phyloP scores from a whole-genome alignment of 2,113 vertebrate species.

The Coturnix japonica region DNA sequence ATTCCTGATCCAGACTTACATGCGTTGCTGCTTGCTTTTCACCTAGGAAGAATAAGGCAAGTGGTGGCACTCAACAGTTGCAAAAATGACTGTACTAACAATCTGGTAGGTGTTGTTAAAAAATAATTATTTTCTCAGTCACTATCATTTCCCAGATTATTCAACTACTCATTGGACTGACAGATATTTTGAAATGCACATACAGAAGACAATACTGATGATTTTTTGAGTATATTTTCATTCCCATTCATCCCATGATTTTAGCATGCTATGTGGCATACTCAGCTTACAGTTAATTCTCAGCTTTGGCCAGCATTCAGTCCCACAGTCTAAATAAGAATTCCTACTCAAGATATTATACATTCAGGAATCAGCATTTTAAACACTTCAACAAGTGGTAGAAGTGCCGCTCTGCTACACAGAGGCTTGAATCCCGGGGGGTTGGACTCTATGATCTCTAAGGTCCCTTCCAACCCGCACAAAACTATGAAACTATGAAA shows the following conservation, averaged over 20 bases:
- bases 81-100: neutral
- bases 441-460: too few relatives aligned
- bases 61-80: neutral
- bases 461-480: too few relatives aligned
- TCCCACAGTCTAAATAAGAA: neutral
- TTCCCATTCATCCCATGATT: neutral
- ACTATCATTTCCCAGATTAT: neutral
- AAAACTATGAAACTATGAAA: too few relatives aligned
- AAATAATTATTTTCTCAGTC: neutral
- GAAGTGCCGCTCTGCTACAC: too few relatives aligned
- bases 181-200: neutral
- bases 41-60: slow-evolving; percentile 72
- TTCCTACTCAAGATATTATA: neutral
- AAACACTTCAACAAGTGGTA: neutral
- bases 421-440: too few relatives aligned
- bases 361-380: neutral
- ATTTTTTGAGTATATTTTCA: neutral
- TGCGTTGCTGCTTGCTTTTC: slow-evolving; percentile 97
- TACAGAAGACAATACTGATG: neutral
- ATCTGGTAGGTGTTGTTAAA: neutral
- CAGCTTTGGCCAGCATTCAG: neutral
- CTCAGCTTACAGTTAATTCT: neutral
- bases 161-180: neutral
- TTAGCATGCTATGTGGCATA: neutral
- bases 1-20: slow-evolving; percentile 94